Conservation (phyloP, 2,113 vertebrate genomes). For the Pampusana beccarii region DNA sequence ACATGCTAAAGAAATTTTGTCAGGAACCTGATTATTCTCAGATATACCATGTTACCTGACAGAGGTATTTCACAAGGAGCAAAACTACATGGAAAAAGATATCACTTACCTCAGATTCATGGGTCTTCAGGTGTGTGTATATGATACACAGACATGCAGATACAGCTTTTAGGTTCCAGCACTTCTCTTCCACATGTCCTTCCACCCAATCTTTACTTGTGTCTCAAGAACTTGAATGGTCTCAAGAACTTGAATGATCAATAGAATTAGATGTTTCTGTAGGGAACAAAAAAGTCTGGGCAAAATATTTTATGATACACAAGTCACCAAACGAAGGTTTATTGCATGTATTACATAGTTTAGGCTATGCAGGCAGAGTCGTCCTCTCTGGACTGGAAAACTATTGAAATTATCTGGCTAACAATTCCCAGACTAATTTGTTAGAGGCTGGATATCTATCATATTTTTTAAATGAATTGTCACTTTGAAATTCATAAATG, state of each 20-base stretch:
- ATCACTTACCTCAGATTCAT: neutral
- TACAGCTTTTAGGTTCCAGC: neutral
- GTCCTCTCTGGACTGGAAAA: neutral
- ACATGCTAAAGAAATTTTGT: neutral
- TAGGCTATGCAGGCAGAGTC: neutral
- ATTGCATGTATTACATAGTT: accelerated
- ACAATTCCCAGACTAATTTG: neutral
- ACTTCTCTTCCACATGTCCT: neutral
- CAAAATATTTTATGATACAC: neutral
- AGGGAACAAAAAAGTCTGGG: neutral
- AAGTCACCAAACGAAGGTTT: neutral
- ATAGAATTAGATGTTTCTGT: neutral
- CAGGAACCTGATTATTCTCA: neutral
- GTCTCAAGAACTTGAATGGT: neutral
- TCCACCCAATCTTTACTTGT: neutral
- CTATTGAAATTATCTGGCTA: neutral
- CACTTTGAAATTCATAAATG: neutral
- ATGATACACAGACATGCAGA: neutral
- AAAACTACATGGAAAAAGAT: neutral
- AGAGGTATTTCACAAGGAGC: neutral
- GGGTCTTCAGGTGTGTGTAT: neutral
- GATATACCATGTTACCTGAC: neutral
- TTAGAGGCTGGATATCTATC: neutral
- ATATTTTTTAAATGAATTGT: neutral
- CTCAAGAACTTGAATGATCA: neutral